Evolutionary conservation across 2,797 vertebrate genomes (phyloP).

Genomic region (Coilia nasus): DNA sequence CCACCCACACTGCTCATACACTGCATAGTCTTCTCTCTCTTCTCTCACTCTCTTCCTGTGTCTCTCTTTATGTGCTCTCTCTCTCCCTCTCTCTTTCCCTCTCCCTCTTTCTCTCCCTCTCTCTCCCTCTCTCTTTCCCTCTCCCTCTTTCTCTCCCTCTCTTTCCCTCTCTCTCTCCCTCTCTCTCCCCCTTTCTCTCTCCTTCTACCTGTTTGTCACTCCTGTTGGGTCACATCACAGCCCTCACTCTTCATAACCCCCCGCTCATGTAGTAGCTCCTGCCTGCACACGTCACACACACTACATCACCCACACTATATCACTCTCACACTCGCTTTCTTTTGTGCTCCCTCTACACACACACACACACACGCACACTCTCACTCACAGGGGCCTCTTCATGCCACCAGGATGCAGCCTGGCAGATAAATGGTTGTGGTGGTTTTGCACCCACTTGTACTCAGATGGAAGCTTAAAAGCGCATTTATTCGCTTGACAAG

Average conservation of each 20-base stretch:
- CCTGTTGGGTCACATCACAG: background rate
- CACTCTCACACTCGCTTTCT: background rate
- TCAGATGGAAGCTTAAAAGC: background rate
- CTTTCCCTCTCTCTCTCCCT: background rate
- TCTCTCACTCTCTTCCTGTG: too few species aligned
- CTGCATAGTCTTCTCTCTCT: background rate
- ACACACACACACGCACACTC: background rate
- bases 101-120: too few species aligned
- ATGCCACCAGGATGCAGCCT: background rate
- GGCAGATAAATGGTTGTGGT: background rate
- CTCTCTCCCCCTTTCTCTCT: background rate
- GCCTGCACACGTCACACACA: background rate
- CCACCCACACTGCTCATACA: slow-evolving; percentile 46
- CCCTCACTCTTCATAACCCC: slow-evolving; percentile 10
- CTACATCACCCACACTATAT: background rate
- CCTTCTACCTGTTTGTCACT: background rate
- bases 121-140: too few species aligned
- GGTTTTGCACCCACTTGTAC: background rate
- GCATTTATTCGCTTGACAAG: slow-evolving; percentile 3
- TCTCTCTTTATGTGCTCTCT: too few species aligned
- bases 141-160: background rate
- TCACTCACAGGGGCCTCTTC: background rate
- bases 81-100: background rate
- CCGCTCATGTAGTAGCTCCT: background rate
- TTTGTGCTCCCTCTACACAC: background rate